Percentiles rank a stretch among this genome's conserved stretches.
phyloP scores from a whole-genome alignment of 1,140 invertebrate species.

The honey bee (Apis mellifera) region DNA sequence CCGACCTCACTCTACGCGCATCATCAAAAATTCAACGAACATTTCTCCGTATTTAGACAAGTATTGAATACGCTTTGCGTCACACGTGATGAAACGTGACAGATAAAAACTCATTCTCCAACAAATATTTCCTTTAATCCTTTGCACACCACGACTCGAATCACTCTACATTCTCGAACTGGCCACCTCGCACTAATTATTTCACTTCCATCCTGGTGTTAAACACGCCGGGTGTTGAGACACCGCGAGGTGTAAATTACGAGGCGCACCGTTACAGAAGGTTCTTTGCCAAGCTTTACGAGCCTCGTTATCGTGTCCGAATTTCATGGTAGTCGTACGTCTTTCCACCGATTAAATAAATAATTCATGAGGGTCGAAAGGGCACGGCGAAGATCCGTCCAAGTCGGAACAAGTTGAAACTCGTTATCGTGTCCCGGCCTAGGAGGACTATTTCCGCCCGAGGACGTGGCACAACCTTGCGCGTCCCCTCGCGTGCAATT shows the following conservation, averaged over 20 bases:
- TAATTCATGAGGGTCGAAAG: constrained; percentile 45
- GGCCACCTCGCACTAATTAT: neutral
- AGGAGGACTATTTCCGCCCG: constrained; percentile 14
- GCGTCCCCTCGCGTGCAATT: neutral
- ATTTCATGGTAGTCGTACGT: constrained; percentile 34
- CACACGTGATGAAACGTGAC: too few relatives aligned
- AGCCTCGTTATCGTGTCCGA: neutral
- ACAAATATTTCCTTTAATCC: too few relatives aligned
- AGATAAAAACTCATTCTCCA: too few relatives aligned
- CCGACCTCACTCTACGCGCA: too few relatives aligned
- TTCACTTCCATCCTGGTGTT: constrained; percentile 9
- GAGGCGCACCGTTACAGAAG: neutral
- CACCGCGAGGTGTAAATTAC: constrained; percentile 4
- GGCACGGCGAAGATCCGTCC: neutral
- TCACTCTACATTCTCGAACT: too few relatives aligned
- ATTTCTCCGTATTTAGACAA: too few relatives aligned
- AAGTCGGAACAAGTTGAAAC: too few relatives aligned
- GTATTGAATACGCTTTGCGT: too few relatives aligned
- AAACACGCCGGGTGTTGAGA: neutral
- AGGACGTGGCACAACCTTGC: neutral
- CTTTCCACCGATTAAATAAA: constrained; percentile 44
- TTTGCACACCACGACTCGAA: too few relatives aligned
- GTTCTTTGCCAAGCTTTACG: neutral
- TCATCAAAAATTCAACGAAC: too few relatives aligned
- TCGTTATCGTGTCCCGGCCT: neutral